A percentile compares a stretch with the other conserved stretches of the same genome.
These are phyloP conservation scores for Hassar affinis DNA, from an alignment of 2,113 vertebrate genomes.

Conservation along the genomic window DNA sequence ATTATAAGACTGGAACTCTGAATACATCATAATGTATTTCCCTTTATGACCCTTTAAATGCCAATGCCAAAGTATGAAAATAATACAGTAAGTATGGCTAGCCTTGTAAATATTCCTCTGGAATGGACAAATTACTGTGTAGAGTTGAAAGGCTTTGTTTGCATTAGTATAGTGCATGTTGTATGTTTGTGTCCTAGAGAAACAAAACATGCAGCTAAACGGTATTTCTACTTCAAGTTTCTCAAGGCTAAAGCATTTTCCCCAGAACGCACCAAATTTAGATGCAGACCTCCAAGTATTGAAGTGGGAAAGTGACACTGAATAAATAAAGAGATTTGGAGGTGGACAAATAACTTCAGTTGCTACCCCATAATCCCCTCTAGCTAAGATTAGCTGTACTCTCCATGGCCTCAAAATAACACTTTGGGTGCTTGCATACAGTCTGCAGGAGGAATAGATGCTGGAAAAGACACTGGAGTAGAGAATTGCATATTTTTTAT, in stretches of 20 bases:
- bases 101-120: not conserved
- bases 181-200: not conserved
- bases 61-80: not conserved
- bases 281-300: not conserved
- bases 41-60: not conserved
- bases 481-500: not conserved
- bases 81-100: not conserved
- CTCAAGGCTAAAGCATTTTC: conserved; percentile 23
- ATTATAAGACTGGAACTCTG: not conserved
- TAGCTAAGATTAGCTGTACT: conserved; percentile 25
- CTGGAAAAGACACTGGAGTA: not conserved
- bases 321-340: conserved; percentile 36
- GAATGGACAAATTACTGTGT: not conserved
- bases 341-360: conserved; percentile 34
- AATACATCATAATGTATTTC: not conserved
- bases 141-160: not conserved
- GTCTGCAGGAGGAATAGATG: not conserved
- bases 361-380: conserved; percentile 15
- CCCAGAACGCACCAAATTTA: conserved; percentile 1
- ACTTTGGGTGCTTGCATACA: conserved; percentile 8
- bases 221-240: not conserved
- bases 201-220: not conserved
- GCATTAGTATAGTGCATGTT: not conserved
- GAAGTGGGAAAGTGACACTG: conserved; percentile 22
- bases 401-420: conserved; percentile 16